Evolutionary conservation across 2,113 vertebrate species (phyloP), one percentile per base, ranked within the genome.

Genomic region (Tachysurus fulvidraco): DNA sequence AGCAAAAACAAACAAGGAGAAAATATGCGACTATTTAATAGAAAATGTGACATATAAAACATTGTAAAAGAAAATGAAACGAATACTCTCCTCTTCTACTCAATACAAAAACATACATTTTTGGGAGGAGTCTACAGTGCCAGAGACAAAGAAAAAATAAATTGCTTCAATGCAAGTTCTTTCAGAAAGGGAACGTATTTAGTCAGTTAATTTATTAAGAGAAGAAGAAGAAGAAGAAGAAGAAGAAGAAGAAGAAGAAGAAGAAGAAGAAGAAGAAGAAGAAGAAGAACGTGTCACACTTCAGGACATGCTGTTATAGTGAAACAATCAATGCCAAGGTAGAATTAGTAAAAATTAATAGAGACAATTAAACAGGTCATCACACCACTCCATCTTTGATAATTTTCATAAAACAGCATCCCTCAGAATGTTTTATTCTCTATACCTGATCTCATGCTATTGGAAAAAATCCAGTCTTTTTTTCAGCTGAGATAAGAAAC

Each of bases 1-100:
- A 41, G 60, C 41, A 28, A 86, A 88, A 90, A 79, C 57, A 85
- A 80, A 59, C 67, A 83, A 54, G 67, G 69, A 23, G 69, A 73
- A 73, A 44, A 23, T 23, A 30, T 67, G 65, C 28, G 30, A 30
- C 28, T 36, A 67, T 14, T 71, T 36, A 19, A 44, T 10, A 50
- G 5, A 50, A 50, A 50, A 50, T 50, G 8, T 50, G 28, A 16
- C 36, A 36, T 3, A 14, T 16, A 69, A 69, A 30, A 30, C 30
- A 30, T 41, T 17, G 19, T 71, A 41, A 23, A 23, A 50, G 21
- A 76, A 76, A 76, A 71, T 19, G 6, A 76, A 76, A 41, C 9
- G 6, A 71, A 41, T 71, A 71, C 16, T 21, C 41, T 50, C 21
- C 28, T 71, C 5, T 71, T 19, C 30, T 19, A 41, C 3, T 71